Conservation (phyloP, 35 echinoderm and acorn worm species). For the Eucidaris tribuloides region DNA sequence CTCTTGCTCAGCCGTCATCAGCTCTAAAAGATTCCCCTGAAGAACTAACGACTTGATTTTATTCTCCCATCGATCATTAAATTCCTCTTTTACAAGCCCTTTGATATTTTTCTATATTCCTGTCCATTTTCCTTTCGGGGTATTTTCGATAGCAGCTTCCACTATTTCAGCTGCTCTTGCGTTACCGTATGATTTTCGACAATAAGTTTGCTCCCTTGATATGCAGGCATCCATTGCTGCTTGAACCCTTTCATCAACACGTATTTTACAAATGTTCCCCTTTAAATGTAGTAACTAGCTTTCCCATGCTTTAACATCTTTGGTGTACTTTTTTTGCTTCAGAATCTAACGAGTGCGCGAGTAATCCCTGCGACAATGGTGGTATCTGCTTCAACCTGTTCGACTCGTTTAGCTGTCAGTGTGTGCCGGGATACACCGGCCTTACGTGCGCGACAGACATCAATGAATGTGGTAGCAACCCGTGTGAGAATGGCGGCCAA, state of each 20-base stretch:
- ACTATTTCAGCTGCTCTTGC: background rate
- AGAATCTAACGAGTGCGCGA: constrained; percentile 31
- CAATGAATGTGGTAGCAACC: background rate
- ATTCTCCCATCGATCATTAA: too few species aligned
- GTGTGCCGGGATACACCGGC: constrained; percentile 32
- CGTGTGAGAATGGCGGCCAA: constrained; percentile 55
- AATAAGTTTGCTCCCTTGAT: background rate
- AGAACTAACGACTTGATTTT: too few species aligned
- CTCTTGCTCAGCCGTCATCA: too few species aligned
- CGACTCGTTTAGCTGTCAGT: constrained; percentile 33
- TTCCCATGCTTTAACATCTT: background rate
- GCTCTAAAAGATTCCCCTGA: too few species aligned
- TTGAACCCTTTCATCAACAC: background rate
- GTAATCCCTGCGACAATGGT: constrained; percentile 41
- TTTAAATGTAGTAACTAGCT: too few species aligned
- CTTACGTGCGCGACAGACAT: constrained; percentile 28
- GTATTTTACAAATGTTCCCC: background rate
- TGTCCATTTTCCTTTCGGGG: too few species aligned
- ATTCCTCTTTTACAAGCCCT: too few species aligned
- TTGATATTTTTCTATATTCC: too few species aligned
- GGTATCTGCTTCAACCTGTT: constrained; percentile 17
- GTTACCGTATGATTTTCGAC: background rate
- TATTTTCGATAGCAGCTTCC: background rate
- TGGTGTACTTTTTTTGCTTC: background rate
- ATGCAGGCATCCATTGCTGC: background rate